A percentile compares a stretch with the other conserved stretches of the same genome.
phyloP scores from a whole-genome alignment of 2,797 vertebrate genomes.

The Phoeniculus purpureus region DNA sequence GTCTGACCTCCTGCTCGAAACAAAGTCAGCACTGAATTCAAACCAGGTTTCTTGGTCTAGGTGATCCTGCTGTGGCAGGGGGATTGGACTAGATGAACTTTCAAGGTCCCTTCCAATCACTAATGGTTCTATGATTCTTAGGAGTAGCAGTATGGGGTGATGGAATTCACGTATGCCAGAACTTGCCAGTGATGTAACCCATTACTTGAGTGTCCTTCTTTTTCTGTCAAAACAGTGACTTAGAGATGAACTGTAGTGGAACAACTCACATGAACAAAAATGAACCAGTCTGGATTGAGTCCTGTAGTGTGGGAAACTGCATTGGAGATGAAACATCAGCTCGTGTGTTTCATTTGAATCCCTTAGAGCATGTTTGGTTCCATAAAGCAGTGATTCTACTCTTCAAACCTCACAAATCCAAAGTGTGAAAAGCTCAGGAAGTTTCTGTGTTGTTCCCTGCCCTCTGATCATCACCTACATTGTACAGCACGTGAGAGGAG shows the following conservation, averaged over 20 bases:
- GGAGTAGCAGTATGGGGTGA: background rate
- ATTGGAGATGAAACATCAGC: background rate
- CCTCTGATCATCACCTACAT: background rate
- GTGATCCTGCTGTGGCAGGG: no score
- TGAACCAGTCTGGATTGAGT: background rate
- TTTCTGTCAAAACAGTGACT: background rate
- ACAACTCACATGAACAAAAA: background rate
- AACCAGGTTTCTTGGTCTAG: background rate
- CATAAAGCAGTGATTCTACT: background rate
- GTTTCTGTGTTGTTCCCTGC: background rate
- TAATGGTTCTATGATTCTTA: no score
- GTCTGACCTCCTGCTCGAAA: background rate
- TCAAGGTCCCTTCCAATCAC: no score
- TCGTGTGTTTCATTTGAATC: background rate
- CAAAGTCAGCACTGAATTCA: background rate
- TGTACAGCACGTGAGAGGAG: background rate
- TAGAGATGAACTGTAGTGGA: background rate
- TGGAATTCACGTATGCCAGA: background rate
- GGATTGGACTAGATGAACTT: no score
- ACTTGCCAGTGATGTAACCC: background rate
- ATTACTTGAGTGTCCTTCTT: background rate
- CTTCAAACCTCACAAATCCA: background rate
- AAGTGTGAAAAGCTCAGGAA: background rate
- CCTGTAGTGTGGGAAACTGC: background rate
- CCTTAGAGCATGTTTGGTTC: background rate